These are phyloP conservation scores for Dendropsophus ebraccatus DNA, from an alignment of 2,113 vertebrate genomes.

Conservation along the genomic window DNA sequence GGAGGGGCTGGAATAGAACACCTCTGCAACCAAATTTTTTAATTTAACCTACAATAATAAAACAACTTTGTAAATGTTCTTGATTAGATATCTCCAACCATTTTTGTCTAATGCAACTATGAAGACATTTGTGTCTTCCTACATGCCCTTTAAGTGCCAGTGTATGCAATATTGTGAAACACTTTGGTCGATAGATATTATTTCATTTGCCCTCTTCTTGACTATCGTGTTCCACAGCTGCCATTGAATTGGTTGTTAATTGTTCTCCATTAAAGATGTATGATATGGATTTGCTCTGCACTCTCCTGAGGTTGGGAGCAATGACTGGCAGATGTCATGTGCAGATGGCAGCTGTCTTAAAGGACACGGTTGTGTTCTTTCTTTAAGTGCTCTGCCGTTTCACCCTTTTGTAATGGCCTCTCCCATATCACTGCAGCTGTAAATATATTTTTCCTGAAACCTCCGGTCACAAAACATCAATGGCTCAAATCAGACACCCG, in stretches of 20 bases:
- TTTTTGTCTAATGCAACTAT: no score
- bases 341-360: conserved; percentile 34
- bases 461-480: not conserved
- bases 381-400: not conserved
- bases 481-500: not conserved
- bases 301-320: conserved; percentile 26
- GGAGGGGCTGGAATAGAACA: no score
- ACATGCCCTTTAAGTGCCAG: not conserved
- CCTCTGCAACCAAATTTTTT: no score
- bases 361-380: not conserved
- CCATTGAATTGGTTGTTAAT: conserved; percentile 22
- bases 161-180: not conserved
- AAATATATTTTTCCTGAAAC: not conserved
- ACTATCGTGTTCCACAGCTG: not conserved
- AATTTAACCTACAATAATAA: no score
- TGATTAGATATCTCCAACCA: no score
- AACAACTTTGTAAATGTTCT: no score
- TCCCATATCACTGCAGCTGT: not conserved
- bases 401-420: not conserved
- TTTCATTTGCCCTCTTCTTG: not conserved
- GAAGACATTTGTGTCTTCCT: not conserved
- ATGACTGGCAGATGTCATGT: conserved; percentile 48
- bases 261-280: conserved; percentile 17
- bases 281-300: not conserved
- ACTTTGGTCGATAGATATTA: not conserved